phyloP scores from a whole-genome alignment of 1,140 invertebrate species.

The Agraylea sexmaculata region DNA sequence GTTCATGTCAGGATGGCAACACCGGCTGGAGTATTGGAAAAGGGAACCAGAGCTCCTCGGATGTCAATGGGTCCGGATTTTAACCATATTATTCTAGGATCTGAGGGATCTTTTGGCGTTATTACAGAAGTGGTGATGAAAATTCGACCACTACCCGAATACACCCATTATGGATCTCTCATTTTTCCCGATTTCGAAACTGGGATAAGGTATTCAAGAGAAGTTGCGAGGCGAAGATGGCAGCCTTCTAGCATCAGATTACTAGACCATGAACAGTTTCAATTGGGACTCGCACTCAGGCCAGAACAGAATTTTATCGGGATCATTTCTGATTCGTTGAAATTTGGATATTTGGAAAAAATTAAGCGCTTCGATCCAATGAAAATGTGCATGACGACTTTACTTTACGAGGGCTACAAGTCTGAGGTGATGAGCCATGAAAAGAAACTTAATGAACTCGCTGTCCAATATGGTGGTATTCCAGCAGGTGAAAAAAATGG shows the following conservation, averaged over 20 bases:
- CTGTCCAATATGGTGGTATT: constrained; percentile 59
- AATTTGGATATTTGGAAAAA: constrained; percentile 81
- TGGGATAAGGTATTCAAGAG: constrained; percentile 78
- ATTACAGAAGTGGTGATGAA: constrained; percentile 91
- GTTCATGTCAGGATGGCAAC: constrained; percentile 85
- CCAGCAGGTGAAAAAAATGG: constrained; percentile 88
- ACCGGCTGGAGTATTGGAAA: constrained; percentile 65
- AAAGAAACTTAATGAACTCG: constrained; percentile 76
- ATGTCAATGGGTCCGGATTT: constrained; percentile 91
- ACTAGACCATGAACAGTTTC: constrained; percentile 96
- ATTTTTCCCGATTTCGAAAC: constrained; percentile 87
- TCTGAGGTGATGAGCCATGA: constrained; percentile 65
- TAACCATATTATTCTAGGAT: constrained; percentile 92
- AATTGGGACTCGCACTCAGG: constrained; percentile 83
- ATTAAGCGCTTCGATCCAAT: constrained; percentile 80
- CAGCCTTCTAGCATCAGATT: constrained; percentile 91
- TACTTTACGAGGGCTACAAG: constrained; percentile 77
- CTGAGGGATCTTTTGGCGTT: constrained; percentile 91
- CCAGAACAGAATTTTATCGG: constrained; percentile 42
- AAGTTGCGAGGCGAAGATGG: constrained; percentile 63
- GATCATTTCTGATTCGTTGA: constrained; percentile 65
- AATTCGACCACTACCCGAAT: constrained; percentile 77
- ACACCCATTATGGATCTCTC: constrained; percentile 82
- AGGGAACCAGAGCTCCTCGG: constrained; percentile 58
- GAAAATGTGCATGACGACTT: constrained; percentile 81